Percentiles rank a stretch among this genome's conserved stretches.
phyloP scores from a whole-genome alignment of 2,888 invertebrate genomes.

The Bruchidius siliquastri region DNA sequence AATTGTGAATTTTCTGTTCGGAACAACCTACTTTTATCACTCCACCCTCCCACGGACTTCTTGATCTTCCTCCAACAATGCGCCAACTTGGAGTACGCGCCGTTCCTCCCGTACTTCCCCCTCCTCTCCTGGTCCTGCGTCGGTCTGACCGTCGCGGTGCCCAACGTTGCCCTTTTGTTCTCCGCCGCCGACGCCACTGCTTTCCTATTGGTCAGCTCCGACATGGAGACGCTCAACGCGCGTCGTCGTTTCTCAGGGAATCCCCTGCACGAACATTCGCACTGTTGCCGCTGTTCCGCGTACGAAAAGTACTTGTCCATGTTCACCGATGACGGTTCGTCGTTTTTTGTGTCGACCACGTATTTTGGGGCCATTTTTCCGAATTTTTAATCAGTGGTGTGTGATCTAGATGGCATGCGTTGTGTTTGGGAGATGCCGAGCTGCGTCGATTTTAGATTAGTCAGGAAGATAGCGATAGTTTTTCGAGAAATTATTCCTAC shows the following conservation, averaged over 20 bases:
- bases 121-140: conserved; percentile 12
- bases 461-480: no score
- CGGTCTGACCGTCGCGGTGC: conserved; percentile 16
- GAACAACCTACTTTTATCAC: conserved; percentile 14
- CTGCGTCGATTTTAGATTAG: no score
- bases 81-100: conserved; percentile 24
- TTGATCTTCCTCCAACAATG: conserved; percentile 37
- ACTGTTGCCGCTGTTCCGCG: neutral
- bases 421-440: no score
- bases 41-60: conserved; percentile 30
- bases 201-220: conserved; percentile 25
- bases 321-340: neutral
- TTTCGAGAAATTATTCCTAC: no score
- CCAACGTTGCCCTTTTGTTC: conserved; percentile 18
- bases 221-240: conserved; percentile 33
- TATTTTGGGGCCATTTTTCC: neutral
- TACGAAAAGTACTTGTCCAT: neutral
- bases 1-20: no score
- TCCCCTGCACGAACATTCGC: neutral
- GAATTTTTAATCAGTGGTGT: neutral
- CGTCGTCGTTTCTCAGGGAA: conserved; percentile 14
- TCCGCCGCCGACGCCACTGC: conserved; percentile 2
- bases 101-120: conserved; percentile 4
- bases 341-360: neutral
- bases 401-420: neutral